These are phyloP conservation scores for Parazoanthus darwini DNA, from an alignment of 92 coral and sea anemone species.

Conservation along the genomic window DNA sequence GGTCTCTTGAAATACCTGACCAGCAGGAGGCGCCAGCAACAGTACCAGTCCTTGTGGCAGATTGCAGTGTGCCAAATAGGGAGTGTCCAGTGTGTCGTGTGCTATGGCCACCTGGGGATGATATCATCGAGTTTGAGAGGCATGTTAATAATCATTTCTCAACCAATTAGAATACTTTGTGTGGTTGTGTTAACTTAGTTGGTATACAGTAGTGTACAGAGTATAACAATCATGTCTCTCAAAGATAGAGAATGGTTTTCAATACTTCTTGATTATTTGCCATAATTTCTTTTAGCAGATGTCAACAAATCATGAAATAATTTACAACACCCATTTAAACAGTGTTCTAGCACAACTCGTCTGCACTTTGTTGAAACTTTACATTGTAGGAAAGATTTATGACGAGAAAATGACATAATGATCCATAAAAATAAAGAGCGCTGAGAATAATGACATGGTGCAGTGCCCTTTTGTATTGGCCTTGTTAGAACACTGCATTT, in stretches of 20 bases:
- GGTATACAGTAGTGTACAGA: neutral
- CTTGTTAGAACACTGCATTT: no score
- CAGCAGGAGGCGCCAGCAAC: conserved; percentile 31
- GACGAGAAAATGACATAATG: no score
- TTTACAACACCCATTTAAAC: neutral
- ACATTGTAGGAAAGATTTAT: no score
- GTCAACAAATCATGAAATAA: neutral
- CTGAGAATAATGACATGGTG: no score
- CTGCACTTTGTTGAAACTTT: no score
- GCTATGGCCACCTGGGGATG: conserved; percentile 77
- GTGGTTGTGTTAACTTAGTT: neutral
- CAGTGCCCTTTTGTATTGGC: no score
- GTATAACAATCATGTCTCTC: neutral
- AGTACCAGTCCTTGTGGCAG: conserved; percentile 41
- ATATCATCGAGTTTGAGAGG: conserved; percentile 47
- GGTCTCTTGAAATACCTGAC: conserved; percentile 8
- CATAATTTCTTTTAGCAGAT: no score
- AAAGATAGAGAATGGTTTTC: neutral
- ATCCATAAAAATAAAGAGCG: no score
- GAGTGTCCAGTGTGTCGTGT: conserved; percentile 91
- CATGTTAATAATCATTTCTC: conserved; percentile 83
- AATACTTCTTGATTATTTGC: neutral
- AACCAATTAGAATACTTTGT: neutral
- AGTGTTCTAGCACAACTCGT: no score
- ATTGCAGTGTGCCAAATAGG: conserved; percentile 36